phyloP scores from a whole-genome alignment of 1,140 invertebrate genomes.

The Paracyclopina nana region DNA sequence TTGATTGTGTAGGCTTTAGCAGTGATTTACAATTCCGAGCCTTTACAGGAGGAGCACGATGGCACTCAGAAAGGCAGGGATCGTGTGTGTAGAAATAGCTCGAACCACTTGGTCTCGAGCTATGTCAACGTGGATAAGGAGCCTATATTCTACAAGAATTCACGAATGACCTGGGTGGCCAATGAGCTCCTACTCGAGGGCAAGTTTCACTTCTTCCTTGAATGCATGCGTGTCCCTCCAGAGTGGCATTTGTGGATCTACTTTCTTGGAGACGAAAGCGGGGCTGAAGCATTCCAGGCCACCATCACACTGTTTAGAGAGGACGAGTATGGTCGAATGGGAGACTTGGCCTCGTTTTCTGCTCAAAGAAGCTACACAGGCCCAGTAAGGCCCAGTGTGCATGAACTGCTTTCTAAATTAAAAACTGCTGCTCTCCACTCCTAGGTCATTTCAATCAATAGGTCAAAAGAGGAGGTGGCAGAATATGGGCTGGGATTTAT shows the following conservation, averaged over 20 bases:
- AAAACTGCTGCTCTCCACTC: not conserved
- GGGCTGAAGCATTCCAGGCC: not conserved
- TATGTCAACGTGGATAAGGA: slow-evolving; percentile 10
- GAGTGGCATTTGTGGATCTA: slow-evolving; percentile 9
- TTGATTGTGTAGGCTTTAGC: too few species aligned
- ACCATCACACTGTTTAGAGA: slow-evolving; percentile 5
- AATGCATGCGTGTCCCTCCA: slow-evolving; percentile 4
- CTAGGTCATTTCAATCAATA: slow-evolving; percentile 6
- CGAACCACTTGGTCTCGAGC: slow-evolving; percentile 3
- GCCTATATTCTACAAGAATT: slow-evolving; percentile 5
- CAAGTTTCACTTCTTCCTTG: not conserved
- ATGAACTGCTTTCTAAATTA: not conserved
- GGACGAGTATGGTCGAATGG: not conserved
- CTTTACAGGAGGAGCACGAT: not conserved
- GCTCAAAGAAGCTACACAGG: slow-evolving; percentile 6
- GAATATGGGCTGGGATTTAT: slow-evolving; percentile 6
- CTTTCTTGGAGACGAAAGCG: not conserved
- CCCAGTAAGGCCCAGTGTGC: not conserved
- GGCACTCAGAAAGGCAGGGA: not conserved
- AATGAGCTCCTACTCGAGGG: not conserved
- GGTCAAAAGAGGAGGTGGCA: slow-evolving; percentile 1
- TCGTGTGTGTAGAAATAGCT: not conserved
- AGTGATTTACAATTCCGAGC: too few species aligned
- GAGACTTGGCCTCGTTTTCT: not conserved
- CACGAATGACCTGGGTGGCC: slow-evolving; percentile 4